Base-by-base conservation (phyloP, 2,888 invertebrate species). In the Volucella bombylans region DNA sequence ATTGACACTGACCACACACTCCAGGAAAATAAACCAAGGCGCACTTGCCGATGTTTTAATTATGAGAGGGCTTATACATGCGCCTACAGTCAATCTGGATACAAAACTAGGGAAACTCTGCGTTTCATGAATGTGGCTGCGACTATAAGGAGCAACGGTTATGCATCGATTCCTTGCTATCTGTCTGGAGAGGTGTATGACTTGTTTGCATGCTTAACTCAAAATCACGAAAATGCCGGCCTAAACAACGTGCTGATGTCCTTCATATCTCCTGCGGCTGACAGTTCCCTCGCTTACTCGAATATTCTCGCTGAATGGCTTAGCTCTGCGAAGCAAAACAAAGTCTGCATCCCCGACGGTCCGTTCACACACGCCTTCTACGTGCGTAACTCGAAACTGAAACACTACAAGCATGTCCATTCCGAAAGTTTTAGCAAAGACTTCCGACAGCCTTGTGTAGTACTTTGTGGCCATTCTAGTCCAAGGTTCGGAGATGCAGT, bases 381-480 rank as follows among this genome's bases (percentile, higher is more conserved):
- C 62, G 95, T 97, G 39, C 96, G 96, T 90, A 96, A 94, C 89
- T 94, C 95, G 4, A 94, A 98, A 86, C 92, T 99, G 67, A 96
- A 96, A 89, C 97, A 97, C 91, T 99, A 96, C 90, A 95, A 96
- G 87, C 95, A 95, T 87, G 95, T 97, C 67, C 96, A 96, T 92
- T 96, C 96, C 15, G 96, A 96, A 89, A 96, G 96, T 59, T n/a
- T n/a, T n/a, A n/a, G n/a, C n/a, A n/a, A n/a, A n/a, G n/a, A n/a
- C n/a, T n/a, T n/a, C n/a, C n/a, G 97, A 97, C 90, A 96, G 94
- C 99, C 99, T 0, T 99, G 98, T 92, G 97, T 99, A 31, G 96
- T 99, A 59, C 99, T 99, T 93, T 96, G 97, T 90, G 99, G 99
- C 0, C 99, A 99, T 93, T 98, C 99, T 0, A 97, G 97, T 89